Evolutionary conservation across 2,113 vertebrate species (phyloP).

Genomic region (Pangasianodon hypophthalmus): DNA sequence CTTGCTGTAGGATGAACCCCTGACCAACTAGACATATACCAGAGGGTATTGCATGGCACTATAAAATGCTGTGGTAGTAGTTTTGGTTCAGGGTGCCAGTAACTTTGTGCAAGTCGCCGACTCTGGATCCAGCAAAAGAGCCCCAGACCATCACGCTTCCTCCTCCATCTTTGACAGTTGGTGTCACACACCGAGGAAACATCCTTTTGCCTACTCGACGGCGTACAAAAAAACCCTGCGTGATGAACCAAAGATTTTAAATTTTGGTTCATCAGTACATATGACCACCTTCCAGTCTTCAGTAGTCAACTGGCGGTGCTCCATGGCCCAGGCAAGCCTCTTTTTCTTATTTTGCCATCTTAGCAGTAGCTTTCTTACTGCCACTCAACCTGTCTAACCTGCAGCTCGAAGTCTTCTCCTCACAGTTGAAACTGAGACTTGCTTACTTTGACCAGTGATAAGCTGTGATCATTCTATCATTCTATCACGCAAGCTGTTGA

Average conservation of each 20-base stretch:
- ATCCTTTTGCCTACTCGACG: slow-evolving; percentile 3
- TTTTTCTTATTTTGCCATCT: no score
- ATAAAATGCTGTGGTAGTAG: slow-evolving; percentile 17
- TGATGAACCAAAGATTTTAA: background rate
- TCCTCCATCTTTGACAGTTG: slow-evolving; percentile 8
- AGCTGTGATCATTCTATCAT: no score
- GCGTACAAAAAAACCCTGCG: background rate
- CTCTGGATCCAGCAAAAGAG: slow-evolving; percentile 4
- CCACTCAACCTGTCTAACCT: no score
- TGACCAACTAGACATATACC: background rate
- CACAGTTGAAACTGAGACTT: no score
- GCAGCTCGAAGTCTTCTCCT: no score
- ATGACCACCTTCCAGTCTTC: background rate
- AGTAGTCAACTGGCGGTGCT: no score
- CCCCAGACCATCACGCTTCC: no score
- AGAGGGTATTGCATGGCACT: slow-evolving; percentile 11
- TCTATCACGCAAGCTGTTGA: no score
- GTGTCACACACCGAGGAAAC: slow-evolving; percentile 7
- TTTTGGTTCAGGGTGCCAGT: no score
- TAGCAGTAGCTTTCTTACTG: no score
- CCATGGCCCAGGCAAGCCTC: no score
- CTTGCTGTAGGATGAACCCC: slow-evolving; percentile 1
- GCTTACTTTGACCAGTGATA: no score
- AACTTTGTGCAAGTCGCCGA: background rate
- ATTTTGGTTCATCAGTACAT: background rate